A percentile compares a stretch with the other conserved stretches of the same genome.
phyloP scores from a whole-genome alignment of 2,113 vertebrate species.

The Catharus bicknelli region DNA sequence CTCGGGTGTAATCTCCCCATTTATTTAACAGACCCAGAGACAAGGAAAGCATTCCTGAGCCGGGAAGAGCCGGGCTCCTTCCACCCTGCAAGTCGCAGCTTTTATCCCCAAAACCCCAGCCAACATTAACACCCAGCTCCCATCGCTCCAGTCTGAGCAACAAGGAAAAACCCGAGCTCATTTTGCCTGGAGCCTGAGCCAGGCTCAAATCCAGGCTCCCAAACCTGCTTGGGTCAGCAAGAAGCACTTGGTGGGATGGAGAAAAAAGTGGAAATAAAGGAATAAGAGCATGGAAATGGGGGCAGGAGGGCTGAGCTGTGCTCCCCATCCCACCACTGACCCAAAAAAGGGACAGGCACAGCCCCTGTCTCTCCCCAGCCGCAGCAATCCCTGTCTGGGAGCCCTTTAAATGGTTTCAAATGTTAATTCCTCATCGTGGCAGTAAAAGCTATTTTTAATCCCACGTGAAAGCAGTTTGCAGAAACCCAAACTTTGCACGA shows the following conservation, averaged over 20 bases:
- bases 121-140: neutral
- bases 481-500: neutral
- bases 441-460: constrained; percentile 43
- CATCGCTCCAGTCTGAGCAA: neutral
- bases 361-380: neutral
- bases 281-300: rapidly evolving
- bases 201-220: neutral
- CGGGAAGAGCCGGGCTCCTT: neutral
- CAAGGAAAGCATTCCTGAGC: neutral
- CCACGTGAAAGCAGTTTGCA: constrained; percentile 37
- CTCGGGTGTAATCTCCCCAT: neutral
- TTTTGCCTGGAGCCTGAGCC: neutral
- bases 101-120: neutral
- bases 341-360: neutral
- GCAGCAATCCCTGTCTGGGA: neutral
- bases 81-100: neutral
- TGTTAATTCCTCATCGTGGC: constrained; percentile 10
- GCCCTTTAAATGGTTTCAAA: constrained; percentile 5
- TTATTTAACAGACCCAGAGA: neutral
- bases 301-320: neutral
- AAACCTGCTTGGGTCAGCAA: neutral
- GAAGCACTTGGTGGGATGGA: rapidly evolving
- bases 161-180: neutral
- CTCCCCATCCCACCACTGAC: neutral
- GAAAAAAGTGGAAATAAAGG: neutral